Conservation (phyloP, 2,113 vertebrate genomes). For the Tragelaphus scriptus region DNA sequence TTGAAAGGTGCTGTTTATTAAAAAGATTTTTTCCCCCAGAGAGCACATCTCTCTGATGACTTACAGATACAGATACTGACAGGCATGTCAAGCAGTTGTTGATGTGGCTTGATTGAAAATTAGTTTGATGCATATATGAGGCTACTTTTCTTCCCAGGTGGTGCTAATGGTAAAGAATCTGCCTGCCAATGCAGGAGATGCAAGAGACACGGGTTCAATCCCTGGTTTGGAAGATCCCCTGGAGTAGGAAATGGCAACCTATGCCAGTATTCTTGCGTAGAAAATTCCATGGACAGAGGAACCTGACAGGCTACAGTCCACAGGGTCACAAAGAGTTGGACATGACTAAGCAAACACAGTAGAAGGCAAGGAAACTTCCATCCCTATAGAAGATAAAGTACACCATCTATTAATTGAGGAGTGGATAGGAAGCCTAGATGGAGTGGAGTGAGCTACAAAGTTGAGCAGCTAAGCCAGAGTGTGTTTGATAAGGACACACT, state of each 20-base stretch:
- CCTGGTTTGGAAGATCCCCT: neutral
- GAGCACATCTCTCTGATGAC: neutral
- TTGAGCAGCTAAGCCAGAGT: neutral
- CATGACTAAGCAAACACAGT: neutral
- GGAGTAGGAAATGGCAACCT: neutral
- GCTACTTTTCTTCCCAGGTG: neutral
- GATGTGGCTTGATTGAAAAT: neutral
- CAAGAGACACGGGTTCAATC: neutral
- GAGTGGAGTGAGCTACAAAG: neutral
- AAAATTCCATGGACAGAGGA: neutral
- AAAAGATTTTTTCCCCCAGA: neutral
- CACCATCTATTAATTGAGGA: neutral
- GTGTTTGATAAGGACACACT: neutral
- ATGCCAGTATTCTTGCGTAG: neutral
- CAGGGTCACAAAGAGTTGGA: neutral
- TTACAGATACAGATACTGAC: neutral
- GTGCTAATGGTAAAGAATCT: neutral
- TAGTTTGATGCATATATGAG: neutral
- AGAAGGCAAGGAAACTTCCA: neutral
- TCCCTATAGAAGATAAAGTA: neutral
- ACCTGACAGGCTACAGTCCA: neutral
- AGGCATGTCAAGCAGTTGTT: neutral
- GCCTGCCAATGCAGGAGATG: neutral
- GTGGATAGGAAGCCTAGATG: neutral
- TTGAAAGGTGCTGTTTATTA: constrained; percentile 13